Evolutionary conservation across 2,888 invertebrate genomes (phyloP).

Genomic region (Drosophila melanosoma): DNA sequence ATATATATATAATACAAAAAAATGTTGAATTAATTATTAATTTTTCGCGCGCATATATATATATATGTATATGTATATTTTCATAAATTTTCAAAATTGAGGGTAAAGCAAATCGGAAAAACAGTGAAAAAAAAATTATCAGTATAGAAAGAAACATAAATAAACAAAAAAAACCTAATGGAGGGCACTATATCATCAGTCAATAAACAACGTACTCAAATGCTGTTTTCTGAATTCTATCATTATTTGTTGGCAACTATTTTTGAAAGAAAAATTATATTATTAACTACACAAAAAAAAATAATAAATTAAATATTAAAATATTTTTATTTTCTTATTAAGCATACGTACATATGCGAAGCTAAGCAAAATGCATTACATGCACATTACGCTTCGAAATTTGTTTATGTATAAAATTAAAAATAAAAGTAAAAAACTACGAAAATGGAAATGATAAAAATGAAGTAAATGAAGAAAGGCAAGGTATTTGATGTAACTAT

Average conservation of each 20-base stretch:
- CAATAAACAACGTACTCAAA: slow-evolving; percentile 40
- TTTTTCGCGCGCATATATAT: slow-evolving; percentile 73
- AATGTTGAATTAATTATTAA: slow-evolving; percentile 79
- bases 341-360: slow-evolving; percentile 18
- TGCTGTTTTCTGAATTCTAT: slow-evolving; percentile 43
- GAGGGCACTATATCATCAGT: slow-evolving; percentile 36
- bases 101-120: slow-evolving; percentile 12
- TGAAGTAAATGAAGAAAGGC: slow-evolving; percentile 10
- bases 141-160: slow-evolving; percentile 20
- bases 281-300: slow-evolving; percentile 22
- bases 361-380: slow-evolving; percentile 43
- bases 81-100: slow-evolving; percentile 71
- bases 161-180: slow-evolving; percentile 14
- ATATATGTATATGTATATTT: too few relatives aligned
- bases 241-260: slow-evolving; percentile 33
- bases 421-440: slow-evolving; percentile 28
- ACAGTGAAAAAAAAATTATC: slow-evolving; percentile 26
- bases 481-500: slow-evolving; percentile 70
- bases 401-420: slow-evolving; percentile 49
- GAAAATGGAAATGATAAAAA: slow-evolving; percentile 13
- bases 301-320: neutral
- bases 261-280: slow-evolving; percentile 35
- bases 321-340: slow-evolving; percentile 52
- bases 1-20: slow-evolving; percentile 29
- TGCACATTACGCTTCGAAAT: slow-evolving; percentile 60